Evolutionary conservation across 2,888 invertebrate genomes (phyloP), one percentile per base, ranked within the genome.

Genomic region (Andrena marginata): DNA sequence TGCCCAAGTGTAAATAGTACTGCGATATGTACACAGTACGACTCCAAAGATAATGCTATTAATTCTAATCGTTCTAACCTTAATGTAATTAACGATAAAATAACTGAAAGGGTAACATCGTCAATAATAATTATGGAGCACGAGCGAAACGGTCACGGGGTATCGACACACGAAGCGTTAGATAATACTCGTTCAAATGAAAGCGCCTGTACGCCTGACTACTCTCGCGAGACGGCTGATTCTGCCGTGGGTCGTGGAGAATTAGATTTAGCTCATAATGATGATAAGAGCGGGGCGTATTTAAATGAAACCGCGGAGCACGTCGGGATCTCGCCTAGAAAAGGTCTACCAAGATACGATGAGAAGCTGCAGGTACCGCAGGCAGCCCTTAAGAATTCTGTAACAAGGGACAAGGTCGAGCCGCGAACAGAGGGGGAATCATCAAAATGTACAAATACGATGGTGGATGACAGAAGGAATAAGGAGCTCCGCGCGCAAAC

Each of bases 21-120:
- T 23, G 42, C 67, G 51, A 72, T 72, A 73, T 77, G 62, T 76
- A 60, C 75, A 31, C 78, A 69, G 64, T 72, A 60, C 63, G 59
- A 82, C 77, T 83, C 81, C 69, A 88, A 85, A 78, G 80, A 88
- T 70, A 70, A 80, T 59, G 23, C 69, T 71, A 67, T 75, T 79
- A 85, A 56, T 65, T 77, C 62, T 72, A 82, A 80, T 81, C 63
- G 59, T 77, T 78, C 67, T 82, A 80, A 78, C 49, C 49, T 59
- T 83, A 77, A 70, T 78, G 75, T 72, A 75, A 72, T 63, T 77
- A 87, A 81, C 29, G 49, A 74, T 62, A 77, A 85, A 60, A 35
- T 77, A 64, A 68, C 67, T 16, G 63, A 75, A 31, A 59, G 60
- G 20, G 35, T 60, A 77, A 59, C 51, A 49, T 78, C 67, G 60